phyloP scores from a whole-genome alignment of 2,797 vertebrate genomes.

The Falco naumanni region DNA sequence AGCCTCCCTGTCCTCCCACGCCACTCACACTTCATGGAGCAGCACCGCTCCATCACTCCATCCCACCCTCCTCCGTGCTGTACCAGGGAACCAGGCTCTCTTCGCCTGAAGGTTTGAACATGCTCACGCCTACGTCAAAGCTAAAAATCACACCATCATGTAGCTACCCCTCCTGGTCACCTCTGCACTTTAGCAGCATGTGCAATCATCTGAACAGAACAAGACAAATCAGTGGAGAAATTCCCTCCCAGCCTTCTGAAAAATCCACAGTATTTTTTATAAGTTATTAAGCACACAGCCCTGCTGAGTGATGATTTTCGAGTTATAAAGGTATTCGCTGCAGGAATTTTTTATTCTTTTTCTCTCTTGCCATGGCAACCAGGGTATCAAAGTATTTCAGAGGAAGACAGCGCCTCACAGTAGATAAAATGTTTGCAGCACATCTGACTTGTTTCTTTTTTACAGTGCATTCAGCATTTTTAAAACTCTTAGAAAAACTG shows the following conservation, averaged over 20 bases:
- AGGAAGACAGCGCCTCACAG: not conserved
- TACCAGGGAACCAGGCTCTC: not conserved
- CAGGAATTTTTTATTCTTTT: constrained; percentile 58
- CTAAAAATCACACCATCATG: not conserved
- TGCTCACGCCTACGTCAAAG: not conserved
- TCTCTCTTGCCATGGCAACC: constrained; percentile 67
- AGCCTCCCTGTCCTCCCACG: not conserved
- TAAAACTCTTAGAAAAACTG: not conserved
- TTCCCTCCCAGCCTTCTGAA: not conserved
- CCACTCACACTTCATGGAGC: not conserved
- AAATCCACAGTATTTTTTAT: constrained; percentile 1
- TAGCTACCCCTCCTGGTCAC: not conserved
- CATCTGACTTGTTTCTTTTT: not conserved
- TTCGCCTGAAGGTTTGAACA: not conserved
- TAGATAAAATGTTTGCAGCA: constrained; percentile 15
- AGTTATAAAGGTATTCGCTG: constrained; percentile 35
- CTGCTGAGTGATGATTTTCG: constrained; percentile 47
- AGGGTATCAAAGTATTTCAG: constrained; percentile 1
- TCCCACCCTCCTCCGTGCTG: not conserved
- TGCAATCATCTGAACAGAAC: not conserved
- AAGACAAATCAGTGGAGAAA: not conserved
- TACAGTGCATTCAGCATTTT: not conserved
- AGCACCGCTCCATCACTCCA: not conserved
- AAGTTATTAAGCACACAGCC: constrained; percentile 55
- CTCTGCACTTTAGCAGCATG: not conserved